Percentiles rank a stretch among this genome's conserved stretches.
Evolutionary conservation across 1,140 invertebrate genomes (phyloP).

Genomic region (Panagrolaimus sp.): DNA sequence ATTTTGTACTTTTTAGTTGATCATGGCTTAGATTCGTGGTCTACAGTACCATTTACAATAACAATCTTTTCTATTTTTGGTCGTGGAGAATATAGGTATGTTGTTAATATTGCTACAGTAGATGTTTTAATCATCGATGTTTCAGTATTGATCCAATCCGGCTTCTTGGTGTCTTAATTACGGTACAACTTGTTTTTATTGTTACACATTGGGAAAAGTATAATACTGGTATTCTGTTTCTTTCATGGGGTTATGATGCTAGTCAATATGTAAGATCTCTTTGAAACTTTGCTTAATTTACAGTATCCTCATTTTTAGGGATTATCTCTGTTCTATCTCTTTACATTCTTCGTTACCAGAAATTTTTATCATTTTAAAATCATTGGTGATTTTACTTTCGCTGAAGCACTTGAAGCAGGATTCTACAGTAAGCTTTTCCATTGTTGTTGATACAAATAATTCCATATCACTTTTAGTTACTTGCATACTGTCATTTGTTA

Average conservation of each 20-base stretch:
- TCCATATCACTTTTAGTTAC: constrained; percentile 38
- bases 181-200: constrained; percentile 62
- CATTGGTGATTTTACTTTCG: constrained; percentile 43
- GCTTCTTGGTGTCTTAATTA: constrained; percentile 59
- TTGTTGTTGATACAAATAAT: too few relatives aligned
- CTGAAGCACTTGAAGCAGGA: constrained; percentile 41
- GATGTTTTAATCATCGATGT: neutral
- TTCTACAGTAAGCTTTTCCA: constrained; percentile 38
- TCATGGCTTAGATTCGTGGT: constrained; percentile 61
- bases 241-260: constrained; percentile 65
- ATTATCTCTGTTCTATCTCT: constrained; percentile 51
- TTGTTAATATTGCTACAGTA: too few relatives aligned
- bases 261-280: constrained; percentile 61
- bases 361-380: constrained; percentile 50
- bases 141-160: constrained; percentile 59
- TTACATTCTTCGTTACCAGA: constrained; percentile 49
- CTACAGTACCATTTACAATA: constrained; percentile 63
- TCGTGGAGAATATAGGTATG: constrained; percentile 39
- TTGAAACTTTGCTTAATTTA: neutral
- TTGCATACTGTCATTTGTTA: constrained; percentile 49
- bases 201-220: constrained; percentile 66
- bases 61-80: constrained; percentile 64
- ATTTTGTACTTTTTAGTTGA: constrained; percentile 48
- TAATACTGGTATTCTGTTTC: constrained; percentile 64
- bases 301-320: constrained; percentile 38